Conservation (phyloP, 2,797 vertebrate genomes). For the Jordanella pulchra region DNA sequence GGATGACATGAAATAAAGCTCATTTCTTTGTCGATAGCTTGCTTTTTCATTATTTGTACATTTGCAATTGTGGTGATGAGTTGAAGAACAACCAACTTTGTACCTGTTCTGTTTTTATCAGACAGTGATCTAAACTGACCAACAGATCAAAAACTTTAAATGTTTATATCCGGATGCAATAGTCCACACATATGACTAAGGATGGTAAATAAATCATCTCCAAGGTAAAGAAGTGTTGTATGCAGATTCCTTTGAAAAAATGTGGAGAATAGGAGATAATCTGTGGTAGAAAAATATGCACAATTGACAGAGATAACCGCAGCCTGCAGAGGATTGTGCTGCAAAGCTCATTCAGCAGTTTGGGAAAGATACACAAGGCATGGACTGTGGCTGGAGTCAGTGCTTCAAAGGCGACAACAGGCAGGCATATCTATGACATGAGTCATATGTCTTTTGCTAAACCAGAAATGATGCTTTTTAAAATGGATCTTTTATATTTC, state of each 20-base stretch:
- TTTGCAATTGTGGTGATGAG: not conserved
- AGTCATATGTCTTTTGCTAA: not conserved
- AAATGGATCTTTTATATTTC: too few relatives aligned
- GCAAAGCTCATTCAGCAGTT: too few relatives aligned
- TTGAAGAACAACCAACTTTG: not conserved
- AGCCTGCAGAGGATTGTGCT: too few relatives aligned
- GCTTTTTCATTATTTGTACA: not conserved
- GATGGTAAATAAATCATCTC: not conserved
- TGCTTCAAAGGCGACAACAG: not conserved
- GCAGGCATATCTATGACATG: not conserved
- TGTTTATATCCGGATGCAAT: not conserved
- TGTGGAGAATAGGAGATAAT: too few relatives aligned
- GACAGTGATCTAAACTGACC: not conserved
- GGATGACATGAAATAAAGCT: not conserved
- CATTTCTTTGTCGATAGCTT: not conserved
- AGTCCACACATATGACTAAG: not conserved
- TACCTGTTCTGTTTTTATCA: not conserved
- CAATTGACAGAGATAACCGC: too few relatives aligned
- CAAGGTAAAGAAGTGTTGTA: not conserved
- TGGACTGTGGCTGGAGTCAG: too few relatives aligned
- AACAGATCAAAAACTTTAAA: not conserved
- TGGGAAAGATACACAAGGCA: too few relatives aligned
- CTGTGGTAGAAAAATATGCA: too few relatives aligned
- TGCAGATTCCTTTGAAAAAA: too few relatives aligned
- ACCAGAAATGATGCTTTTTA: too few relatives aligned